Evolutionary conservation across 1,140 invertebrate species (phyloP).

Genomic region (Bombus balteatus): DNA sequence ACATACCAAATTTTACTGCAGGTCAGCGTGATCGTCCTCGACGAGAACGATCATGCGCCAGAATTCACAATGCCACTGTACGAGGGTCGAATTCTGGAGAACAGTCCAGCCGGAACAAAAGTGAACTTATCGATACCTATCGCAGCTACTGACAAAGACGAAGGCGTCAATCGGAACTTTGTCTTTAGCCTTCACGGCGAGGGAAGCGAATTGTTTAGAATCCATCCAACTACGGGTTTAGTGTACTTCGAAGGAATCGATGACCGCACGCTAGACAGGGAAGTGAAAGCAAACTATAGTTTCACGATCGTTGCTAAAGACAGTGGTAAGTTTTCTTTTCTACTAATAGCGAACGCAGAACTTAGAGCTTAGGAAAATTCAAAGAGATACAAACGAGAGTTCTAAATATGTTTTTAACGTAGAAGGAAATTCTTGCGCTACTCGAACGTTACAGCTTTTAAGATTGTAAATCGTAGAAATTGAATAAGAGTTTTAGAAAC

Average conservation of each 20-base stretch:
- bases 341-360: not conserved
- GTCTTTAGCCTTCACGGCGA: slow-evolving; percentile 89
- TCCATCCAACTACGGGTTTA: slow-evolving; percentile 87
- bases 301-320: slow-evolving; percentile 90
- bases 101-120: slow-evolving; percentile 88
- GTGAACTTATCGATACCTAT: slow-evolving; percentile 88
- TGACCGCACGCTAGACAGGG: slow-evolving; percentile 86
- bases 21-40: slow-evolving; percentile 90
- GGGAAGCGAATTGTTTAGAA: slow-evolving; percentile 89
- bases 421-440: too few species aligned
- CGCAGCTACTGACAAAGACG: slow-evolving; percentile 89
- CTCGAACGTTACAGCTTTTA: too few species aligned
- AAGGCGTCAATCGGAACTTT: slow-evolving; percentile 90
- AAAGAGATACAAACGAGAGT: too few species aligned
- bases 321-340: slow-evolving; percentile 76
- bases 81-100: slow-evolving; percentile 91
- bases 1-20: slow-evolving; percentile 49
- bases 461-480: too few species aligned
- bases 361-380: not conserved
- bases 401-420: not conserved
- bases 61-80: slow-evolving; percentile 88
- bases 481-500: too few species aligned
- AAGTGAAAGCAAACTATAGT: slow-evolving; percentile 87
- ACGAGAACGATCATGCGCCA: slow-evolving; percentile 96
- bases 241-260: slow-evolving; percentile 84